Evolutionary conservation across 2,113 vertebrate species (phyloP), one percentile per base, ranked within the genome.

Genomic region (Rhabdomys dilectus): DNA sequence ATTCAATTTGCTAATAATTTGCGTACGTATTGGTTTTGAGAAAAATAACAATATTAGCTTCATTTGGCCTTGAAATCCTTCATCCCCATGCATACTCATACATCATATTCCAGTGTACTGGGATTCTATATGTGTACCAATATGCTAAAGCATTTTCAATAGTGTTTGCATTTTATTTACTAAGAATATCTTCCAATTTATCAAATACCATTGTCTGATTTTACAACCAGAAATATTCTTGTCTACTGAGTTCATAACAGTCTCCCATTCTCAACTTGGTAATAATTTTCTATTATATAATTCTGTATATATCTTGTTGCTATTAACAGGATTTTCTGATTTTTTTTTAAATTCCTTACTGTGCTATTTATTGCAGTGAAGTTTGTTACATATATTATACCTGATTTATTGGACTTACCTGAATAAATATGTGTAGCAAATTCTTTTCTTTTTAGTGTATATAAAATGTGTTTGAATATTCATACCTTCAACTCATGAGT

Each of bases 211-310:
- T 94, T 87, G 17, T 81, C 34, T 86, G 12, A 15, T 88, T 88
- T 92, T 56, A 24, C 21, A 88, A 84, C 77, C 75, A 89, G 58
- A 97, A 24, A 92, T 76, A n/a, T 64, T 73, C 3, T 56, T 93
- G 31, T 10, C 31, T 64, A 80, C 77, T 51, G 58, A 51, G 58
- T 36, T 95, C 3, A 31, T 64, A 91, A 56, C 42, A 77, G 0
- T 11, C 5, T 9, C 72, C 73, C 21, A 6, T 78, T 7, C 26
- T 88, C 42, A 84, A 48, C 29, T 84, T 90, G 22, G 19, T 22
- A 73, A 39, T 22, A 21, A 73, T 73, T 39, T 39, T 22, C 36
- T 73, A 73, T 21, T 42, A 11, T 73, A 39, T 39, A 73, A 22
- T 73, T 21, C 72, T 73, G n/a, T 42, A 73, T 2, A 39, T 11